A percentile compares a stretch with the other conserved stretches of the same genome.
These are phyloP conservation scores for Chaenodraco wilsoni DNA, from an alignment of 2,797 vertebrate species.

Conservation along the genomic window DNA sequence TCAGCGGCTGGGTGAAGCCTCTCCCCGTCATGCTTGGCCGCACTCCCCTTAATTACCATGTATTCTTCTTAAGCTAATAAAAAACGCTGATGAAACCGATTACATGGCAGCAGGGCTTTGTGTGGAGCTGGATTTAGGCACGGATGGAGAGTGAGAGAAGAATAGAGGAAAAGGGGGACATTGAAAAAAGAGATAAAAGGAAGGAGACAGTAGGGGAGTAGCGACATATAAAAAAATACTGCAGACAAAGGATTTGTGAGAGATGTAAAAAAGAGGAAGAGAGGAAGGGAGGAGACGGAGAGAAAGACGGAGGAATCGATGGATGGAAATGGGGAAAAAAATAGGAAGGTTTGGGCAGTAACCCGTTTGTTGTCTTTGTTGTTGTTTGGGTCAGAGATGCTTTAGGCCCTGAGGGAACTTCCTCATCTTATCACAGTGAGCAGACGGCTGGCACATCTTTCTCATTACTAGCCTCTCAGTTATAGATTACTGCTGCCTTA, in stretches of 20 bases:
- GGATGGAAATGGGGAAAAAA: slow-evolving; percentile 49
- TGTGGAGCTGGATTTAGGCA: slow-evolving; percentile 66
- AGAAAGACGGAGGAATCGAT: slow-evolving; percentile 37
- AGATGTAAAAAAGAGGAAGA: slow-evolving; percentile 26
- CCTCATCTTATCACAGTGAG: slow-evolving; percentile 83
- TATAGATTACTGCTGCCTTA: slow-evolving; percentile 82
- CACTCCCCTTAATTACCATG: slow-evolving; percentile 85
- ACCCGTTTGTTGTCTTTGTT: slow-evolving; percentile 81
- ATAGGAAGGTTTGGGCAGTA: slow-evolving; percentile 69
- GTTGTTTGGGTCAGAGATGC: slow-evolving; percentile 81
- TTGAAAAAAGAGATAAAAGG: slow-evolving; percentile 17
- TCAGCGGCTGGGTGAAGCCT: slow-evolving; percentile 75
- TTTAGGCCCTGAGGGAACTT: slow-evolving; percentile 78
- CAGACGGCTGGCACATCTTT: slow-evolving; percentile 83
- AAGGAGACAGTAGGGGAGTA: slow-evolving; percentile 21
- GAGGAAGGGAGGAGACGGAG: slow-evolving; percentile 25
- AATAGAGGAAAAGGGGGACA: slow-evolving; percentile 44
- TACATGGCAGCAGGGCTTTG: slow-evolving; percentile 77
- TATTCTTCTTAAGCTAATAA: slow-evolving; percentile 87
- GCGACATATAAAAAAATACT: slow-evolving; percentile 14
- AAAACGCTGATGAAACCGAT: slow-evolving; percentile 86
- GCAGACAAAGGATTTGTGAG: slow-evolving; percentile 52
- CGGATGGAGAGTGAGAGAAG: slow-evolving; percentile 56
- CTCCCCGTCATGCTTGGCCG: slow-evolving; percentile 75
- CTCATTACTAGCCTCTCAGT: slow-evolving; percentile 83